Evolutionary conservation across 1,140 invertebrate genomes (phyloP).

Genomic region (Aphelenchoides besseyi): DNA sequence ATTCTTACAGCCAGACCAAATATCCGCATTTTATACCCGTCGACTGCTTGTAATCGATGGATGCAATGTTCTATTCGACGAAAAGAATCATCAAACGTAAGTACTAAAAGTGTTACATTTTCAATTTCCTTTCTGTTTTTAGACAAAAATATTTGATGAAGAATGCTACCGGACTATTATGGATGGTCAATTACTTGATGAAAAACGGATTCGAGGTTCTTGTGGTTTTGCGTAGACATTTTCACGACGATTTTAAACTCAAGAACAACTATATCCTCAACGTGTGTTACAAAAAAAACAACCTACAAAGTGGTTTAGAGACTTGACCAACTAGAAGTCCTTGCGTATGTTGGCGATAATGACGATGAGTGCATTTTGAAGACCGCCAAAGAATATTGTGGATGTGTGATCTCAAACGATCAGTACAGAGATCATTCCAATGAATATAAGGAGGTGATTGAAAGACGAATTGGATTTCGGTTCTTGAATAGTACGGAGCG

Average conservation of each 20-base stretch:
- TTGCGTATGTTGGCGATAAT: background rate
- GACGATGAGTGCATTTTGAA: slow-evolving; percentile 1
- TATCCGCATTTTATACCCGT: background rate
- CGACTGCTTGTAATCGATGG: slow-evolving; percentile 5
- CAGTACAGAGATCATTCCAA: background rate
- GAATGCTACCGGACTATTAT: slow-evolving; percentile 3
- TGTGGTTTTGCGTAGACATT: background rate
- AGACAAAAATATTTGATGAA: background rate
- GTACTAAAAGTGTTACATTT: background rate
- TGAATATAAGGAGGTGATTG: background rate
- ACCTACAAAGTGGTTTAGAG: background rate
- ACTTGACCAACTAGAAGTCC: background rate
- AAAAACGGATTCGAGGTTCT: slow-evolving; percentile 5
- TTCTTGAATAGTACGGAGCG: background rate
- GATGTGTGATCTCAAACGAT: background rate
- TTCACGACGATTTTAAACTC: background rate
- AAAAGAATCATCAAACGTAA: background rate
- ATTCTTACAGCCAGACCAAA: background rate
- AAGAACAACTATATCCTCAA: background rate
- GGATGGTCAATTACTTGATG: background rate
- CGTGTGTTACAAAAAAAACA: background rate
- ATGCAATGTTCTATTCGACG: background rate
- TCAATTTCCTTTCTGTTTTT: background rate
- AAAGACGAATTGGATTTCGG: background rate
- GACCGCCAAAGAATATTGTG: background rate